phyloP scores from a whole-genome alignment of 2,888 invertebrate species.

The Prenolepis imparis region DNA sequence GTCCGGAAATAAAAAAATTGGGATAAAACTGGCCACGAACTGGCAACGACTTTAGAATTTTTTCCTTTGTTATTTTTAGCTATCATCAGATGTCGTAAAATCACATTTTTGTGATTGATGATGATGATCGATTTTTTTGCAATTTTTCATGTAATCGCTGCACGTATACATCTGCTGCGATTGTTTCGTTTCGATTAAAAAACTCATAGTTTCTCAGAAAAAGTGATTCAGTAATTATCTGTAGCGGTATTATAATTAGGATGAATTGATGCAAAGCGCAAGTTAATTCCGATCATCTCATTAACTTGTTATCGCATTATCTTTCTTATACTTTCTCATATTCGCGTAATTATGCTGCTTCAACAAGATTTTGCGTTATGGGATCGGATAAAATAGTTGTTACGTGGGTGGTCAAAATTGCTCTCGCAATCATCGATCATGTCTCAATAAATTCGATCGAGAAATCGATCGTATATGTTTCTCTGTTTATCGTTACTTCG shows the following conservation, averaged over 20 bases:
- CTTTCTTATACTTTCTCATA: background rate
- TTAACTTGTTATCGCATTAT: conserved; percentile 39
- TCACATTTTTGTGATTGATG: too few species aligned
- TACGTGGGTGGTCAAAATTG: conserved; percentile 68
- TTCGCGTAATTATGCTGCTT: conserved; percentile 2
- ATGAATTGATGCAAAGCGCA: conserved; percentile 20
- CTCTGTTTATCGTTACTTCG: conserved; percentile 61
- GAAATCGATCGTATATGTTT: conserved; percentile 51
- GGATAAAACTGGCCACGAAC: too few species aligned
- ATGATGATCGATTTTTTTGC: too few species aligned
- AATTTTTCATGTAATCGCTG: too few species aligned
- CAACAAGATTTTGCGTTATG: conserved; percentile 7
- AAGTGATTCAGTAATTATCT: too few species aligned
- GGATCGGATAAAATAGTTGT: conserved; percentile 57
- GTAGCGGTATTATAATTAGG: conserved; percentile 21
- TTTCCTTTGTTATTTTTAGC: too few species aligned
- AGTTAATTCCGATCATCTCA: background rate
- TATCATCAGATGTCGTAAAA: too few species aligned
- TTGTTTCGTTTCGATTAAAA: too few species aligned
- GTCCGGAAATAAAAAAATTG: too few species aligned
- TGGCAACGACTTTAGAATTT: too few species aligned
- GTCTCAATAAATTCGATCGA: conserved; percentile 54
- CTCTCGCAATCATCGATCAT: conserved; percentile 61
- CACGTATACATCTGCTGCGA: too few species aligned
- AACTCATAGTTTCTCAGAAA: too few species aligned